Evolutionary conservation across 2,888 invertebrate species (phyloP).

Genomic region (Megamerina dolium): DNA sequence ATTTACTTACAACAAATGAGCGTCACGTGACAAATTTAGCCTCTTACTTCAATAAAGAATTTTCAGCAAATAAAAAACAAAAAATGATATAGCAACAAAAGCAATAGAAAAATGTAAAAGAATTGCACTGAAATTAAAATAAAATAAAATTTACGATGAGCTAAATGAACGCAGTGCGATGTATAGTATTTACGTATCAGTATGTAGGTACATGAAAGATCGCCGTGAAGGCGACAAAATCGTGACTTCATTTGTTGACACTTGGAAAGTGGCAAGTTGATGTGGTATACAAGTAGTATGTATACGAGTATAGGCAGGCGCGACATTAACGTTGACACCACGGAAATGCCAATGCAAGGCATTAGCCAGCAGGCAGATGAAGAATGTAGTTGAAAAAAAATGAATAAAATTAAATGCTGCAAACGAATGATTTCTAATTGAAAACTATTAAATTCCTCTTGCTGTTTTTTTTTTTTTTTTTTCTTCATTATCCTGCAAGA

Average conservation of each 20-base stretch:
- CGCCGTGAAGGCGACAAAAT: conserved; percentile 22
- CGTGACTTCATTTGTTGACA: conserved; percentile 48
- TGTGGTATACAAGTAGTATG: too few species aligned
- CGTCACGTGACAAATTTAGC: conserved; percentile 14
- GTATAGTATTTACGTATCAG: neutral
- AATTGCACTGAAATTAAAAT: conserved; percentile 15
- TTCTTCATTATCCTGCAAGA: conserved; percentile 22
- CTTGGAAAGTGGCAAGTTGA: conserved; percentile 22
- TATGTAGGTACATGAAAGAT: too few species aligned
- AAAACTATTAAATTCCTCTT: conserved; percentile 44
- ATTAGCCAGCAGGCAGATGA: neutral
- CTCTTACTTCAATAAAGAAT: conserved; percentile 13
- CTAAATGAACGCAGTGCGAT: conserved; percentile 6
- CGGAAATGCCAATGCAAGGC: neutral
- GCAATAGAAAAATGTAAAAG: neutral
- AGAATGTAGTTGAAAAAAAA: too few species aligned
- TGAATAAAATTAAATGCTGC: conserved; percentile 36
- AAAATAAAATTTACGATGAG: conserved; percentile 15
- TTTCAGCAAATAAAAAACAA: conserved; percentile 3
- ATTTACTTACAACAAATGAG: too few species aligned
- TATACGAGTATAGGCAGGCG: too few species aligned
- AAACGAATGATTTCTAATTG: conserved; percentile 47
- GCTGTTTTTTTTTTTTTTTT: conserved; percentile 17
- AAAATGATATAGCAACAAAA: neutral
- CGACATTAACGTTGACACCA: conserved; percentile 1